These are phyloP conservation scores for Liasis olivaceus DNA, from an alignment of 2,797 vertebrate species.

Conservation along the genomic window DNA sequence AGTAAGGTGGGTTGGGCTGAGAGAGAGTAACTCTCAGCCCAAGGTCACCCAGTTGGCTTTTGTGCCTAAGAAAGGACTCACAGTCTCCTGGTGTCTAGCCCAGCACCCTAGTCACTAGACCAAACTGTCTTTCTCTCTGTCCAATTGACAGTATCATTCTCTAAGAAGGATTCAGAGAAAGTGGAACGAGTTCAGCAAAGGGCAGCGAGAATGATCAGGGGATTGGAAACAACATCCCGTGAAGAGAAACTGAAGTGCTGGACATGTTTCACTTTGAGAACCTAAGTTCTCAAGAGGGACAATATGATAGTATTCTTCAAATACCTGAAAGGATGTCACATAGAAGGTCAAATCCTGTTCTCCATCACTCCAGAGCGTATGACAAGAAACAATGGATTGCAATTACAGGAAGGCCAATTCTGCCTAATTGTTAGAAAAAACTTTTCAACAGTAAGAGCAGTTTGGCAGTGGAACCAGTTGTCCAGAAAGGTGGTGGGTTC, in stretches of 20 bases:
- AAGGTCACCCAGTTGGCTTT: not conserved
- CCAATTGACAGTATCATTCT: not conserved
- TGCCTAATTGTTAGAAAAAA: not conserved
- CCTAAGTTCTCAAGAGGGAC: not conserved
- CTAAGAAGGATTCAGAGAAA: not conserved
- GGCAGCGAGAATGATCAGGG: not conserved
- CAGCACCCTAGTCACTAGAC: not conserved
- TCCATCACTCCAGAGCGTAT: not conserved
- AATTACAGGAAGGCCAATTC: not conserved
- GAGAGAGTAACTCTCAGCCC: not conserved
- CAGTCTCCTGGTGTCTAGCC: not conserved
- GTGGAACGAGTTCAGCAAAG: not conserved
- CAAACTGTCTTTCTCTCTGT: not conserved
- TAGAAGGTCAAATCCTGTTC: not conserved
- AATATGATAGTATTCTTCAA: not conserved
- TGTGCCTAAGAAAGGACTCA: not conserved
- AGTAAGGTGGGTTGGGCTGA: not conserved
- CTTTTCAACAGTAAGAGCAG: not conserved
- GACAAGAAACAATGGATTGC: not conserved
- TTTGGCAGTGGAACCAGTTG: not conserved
- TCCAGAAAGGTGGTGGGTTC: not conserved
- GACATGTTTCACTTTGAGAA: not conserved
- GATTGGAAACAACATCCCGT: not conserved
- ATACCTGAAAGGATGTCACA: not conserved
- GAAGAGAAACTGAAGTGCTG: not conserved